Evolutionary conservation across 2,888 invertebrate genomes (phyloP).

Genomic region (Cyaniris semiargus): DNA sequence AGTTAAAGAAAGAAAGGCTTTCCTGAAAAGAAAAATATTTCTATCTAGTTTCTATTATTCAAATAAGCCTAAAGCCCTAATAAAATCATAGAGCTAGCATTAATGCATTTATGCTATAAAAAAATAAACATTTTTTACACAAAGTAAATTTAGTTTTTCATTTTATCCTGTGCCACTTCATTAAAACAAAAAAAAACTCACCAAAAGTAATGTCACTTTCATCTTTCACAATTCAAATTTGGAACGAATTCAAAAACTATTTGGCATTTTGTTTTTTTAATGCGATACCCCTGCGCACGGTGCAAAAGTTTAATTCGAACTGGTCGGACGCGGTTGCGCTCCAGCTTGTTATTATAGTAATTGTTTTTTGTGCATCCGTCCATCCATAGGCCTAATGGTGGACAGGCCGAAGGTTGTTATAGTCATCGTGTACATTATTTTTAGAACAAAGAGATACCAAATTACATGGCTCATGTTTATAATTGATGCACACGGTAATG

Average conservation of each 20-base stretch:
- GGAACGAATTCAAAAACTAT: constrained; percentile 13
- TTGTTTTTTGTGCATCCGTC: constrained; percentile 70
- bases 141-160: neutral
- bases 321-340: constrained; percentile 59
- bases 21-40: no score
- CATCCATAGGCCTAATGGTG: constrained; percentile 50
- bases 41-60: no score
- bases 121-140: no score
- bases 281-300: constrained; percentile 38
- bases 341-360: constrained; percentile 70
- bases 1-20: no score
- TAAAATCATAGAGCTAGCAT: neutral
- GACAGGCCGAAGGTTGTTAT: constrained; percentile 55
- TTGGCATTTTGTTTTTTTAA: constrained; percentile 18
- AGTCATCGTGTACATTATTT: constrained; percentile 28
- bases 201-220: constrained; percentile 20
- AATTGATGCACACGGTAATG: constrained; percentile 7
- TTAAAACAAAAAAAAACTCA: neutral
- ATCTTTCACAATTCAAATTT: constrained; percentile 22
- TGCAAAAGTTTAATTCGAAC: constrained; percentile 57
- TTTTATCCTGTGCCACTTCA: neutral
- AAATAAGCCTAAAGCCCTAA: no score
- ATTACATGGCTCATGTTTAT: constrained; percentile 17
- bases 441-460: constrained; percentile 30
- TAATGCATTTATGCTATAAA: no score